Base-by-base conservation (phyloP, 1,140 invertebrate genomes). In the Melanaphis sacchari region DNA sequence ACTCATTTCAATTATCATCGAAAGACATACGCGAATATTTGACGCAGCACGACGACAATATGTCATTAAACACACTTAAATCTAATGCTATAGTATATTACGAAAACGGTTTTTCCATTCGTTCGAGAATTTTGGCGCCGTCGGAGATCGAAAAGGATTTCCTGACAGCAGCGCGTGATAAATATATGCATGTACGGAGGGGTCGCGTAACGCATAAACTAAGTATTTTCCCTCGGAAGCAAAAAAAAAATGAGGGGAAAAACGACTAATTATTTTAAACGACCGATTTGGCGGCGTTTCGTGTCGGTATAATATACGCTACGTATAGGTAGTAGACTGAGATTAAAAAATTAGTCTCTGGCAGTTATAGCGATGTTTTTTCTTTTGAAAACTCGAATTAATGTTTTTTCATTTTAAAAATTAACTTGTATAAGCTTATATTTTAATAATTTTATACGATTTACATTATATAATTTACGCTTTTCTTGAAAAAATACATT, bases 221-320 rank as follows among this genome's bases (percentile, higher is more conserved):
- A 66, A 41, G n/a, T 26, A 36, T 18, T 15, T 21, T 9, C 43
- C 6, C 85, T 46, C 38, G 31, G 9, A 54, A 90, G 26, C 31
- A 89, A 54, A 40, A 41, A 54, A 40, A 41, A 90, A 59, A 90
- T 22, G 38, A 26, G 40, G 54, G 89, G 21, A 38, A 90, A 66
- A 90, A 66, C 89, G 54, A 66, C 54, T 90, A 66, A 90, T 90
- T 90, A 66, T 66, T 90, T 66, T 90, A 41, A 90, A 90, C 89
- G 89, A 90, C 38, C 26, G 18, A 90, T 90, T 66, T 18, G 41
- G 38, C 15, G 21, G 7, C 22, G 49, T 40, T 1, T 26, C n/a
- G 49, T n/a, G 11, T 26, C 36, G 7, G 49, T 38, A 15, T 24
- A 49, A 88, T 52, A 3, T 52, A n/a, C 9, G 0, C 46, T 18